These are phyloP conservation scores for Halesus radiatus DNA, from an alignment of 1,140 invertebrate genomes.

Conservation along the genomic window DNA sequence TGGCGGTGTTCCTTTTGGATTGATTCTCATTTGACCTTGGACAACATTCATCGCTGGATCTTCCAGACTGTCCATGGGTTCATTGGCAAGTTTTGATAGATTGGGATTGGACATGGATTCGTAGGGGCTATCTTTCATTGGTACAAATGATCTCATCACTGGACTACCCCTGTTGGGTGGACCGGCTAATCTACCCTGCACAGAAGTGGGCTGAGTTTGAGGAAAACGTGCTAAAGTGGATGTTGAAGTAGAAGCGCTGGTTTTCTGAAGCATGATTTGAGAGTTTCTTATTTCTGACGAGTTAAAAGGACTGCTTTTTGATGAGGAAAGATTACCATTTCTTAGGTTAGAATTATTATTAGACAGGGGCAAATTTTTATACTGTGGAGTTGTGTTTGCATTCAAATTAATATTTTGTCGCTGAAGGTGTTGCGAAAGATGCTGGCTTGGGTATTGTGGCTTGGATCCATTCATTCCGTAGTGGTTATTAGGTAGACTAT, in stretches of 20 bases:
- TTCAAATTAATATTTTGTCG: slow-evolving; percentile 58
- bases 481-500: slow-evolving; percentile 59
- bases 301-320: slow-evolving; percentile 33
- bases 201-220: slow-evolving; percentile 59
- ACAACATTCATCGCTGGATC: slow-evolving; percentile 68
- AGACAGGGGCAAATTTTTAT: slow-evolving; percentile 16
- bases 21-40: slow-evolving; percentile 69
- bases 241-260: slow-evolving; percentile 45
- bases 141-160: slow-evolving; percentile 59
- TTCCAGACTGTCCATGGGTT: slow-evolving; percentile 61
- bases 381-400: not conserved
- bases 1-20: slow-evolving; percentile 60
- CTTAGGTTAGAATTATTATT: slow-evolving; percentile 34
- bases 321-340: slow-evolving; percentile 35
- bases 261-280: slow-evolving; percentile 28
- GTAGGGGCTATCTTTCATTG: slow-evolving; percentile 72
- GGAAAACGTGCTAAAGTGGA: slow-evolving; percentile 60
- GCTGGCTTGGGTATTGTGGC: slow-evolving; percentile 61
- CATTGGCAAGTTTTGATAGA: slow-evolving; percentile 52
- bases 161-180: slow-evolving; percentile 40
- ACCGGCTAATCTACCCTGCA: slow-evolving; percentile 37
- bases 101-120: slow-evolving; percentile 61
- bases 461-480: slow-evolving; percentile 45
- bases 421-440: slow-evolving; percentile 58
- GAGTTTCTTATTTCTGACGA: slow-evolving; percentile 43